Conservation (phyloP, 2,797 vertebrate species). For the Cetoscarus ocellatus region DNA sequence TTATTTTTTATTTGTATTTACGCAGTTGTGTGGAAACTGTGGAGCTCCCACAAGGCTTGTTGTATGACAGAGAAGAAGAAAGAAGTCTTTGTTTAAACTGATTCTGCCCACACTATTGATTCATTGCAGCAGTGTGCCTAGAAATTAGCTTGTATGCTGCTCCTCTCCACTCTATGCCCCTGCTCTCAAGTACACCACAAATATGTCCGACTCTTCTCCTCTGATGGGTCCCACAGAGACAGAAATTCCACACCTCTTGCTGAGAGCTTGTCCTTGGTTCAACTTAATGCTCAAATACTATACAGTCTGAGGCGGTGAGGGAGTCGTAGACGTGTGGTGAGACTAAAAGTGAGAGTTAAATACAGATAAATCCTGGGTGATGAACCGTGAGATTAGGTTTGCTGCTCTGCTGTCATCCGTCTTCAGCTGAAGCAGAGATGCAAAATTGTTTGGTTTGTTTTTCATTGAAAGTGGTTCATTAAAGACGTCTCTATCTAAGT, state of each 20-base stretch:
- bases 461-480: not conserved
- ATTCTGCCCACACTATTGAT: conserved; percentile 43
- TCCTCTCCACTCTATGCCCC: conserved; percentile 10
- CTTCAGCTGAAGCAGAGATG: not conserved
- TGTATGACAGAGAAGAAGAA: conserved; percentile 42
- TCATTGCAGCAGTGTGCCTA: conserved; percentile 36
- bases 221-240: conserved; percentile 12
- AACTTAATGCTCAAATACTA: conserved; percentile 11
- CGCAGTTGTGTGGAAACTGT: conserved; percentile 19
- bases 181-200: conserved; percentile 38
- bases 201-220: conserved; percentile 35
- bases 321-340: not conserved
- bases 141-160: conserved; percentile 22
- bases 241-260: conserved; percentile 22
- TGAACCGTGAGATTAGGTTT: not conserved
- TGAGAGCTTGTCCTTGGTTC: conserved; percentile 21
- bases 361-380: not conserved
- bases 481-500: not conserved
- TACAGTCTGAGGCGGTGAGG: not conserved
- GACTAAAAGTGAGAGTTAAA: not conserved
- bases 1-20: conserved; percentile 22
- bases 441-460: not conserved
- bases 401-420: not conserved
- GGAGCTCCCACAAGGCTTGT: conserved; percentile 27
- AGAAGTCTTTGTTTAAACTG: conserved; percentile 38